Percentiles rank a stretch among this genome's conserved stretches.
phyloP scores from a whole-genome alignment of 2,797 vertebrate species.

The Neosilurus mollespiculum region DNA sequence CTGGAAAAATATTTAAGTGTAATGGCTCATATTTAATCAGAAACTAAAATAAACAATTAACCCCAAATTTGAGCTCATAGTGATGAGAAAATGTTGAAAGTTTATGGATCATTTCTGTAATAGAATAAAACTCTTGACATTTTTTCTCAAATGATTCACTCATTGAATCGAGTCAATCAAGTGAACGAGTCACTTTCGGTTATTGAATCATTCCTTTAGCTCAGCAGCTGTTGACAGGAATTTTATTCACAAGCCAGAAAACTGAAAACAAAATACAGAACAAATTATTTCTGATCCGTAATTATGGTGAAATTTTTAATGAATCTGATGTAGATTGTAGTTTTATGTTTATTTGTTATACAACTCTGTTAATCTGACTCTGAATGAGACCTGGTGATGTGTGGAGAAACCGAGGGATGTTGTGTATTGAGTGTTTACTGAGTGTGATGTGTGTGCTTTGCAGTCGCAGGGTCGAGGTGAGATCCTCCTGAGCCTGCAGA shows the following conservation, averaged over 20 bases:
- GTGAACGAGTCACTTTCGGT: not conserved
- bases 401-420: not conserved
- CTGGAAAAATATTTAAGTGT: not conserved
- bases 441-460: slow-evolving; percentile 22
- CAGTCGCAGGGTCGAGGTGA: slow-evolving; percentile 97
- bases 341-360: not conserved
- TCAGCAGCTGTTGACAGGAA: not conserved
- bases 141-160: not conserved
- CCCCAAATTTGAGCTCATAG: not conserved
- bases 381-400: not conserved
- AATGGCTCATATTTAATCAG: not conserved
- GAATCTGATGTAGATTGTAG: not conserved
- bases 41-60: not conserved
- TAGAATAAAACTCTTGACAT: not conserved
- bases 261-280: not conserved
- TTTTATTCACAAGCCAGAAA: not conserved
- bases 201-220: not conserved
- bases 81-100: not conserved
- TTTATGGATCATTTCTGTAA: not conserved
- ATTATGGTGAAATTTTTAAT: not conserved
- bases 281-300: not conserved
- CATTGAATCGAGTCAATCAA: not conserved
- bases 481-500: slow-evolving; percentile 96
- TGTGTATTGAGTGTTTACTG: not conserved
- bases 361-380: not conserved